Conservation (phyloP, 2,888 invertebrate genomes). For the Cryptophagus acutangulus region DNA sequence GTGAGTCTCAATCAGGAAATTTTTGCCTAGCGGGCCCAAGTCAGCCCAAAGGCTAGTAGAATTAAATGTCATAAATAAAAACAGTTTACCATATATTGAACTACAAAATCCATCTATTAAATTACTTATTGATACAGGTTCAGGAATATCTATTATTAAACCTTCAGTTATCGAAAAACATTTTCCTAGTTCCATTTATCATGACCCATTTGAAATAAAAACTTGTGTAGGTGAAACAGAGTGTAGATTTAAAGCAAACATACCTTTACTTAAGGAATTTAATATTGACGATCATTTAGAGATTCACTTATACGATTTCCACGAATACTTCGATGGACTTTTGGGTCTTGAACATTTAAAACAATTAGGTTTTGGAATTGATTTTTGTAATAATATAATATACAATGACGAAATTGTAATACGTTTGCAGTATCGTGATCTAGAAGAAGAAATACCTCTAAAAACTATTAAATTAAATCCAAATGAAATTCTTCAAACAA, state of each 20-base stretch:
- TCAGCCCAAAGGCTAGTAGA: neutral
- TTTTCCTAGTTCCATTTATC: slow-evolving; percentile 11
- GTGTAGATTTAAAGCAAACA: slow-evolving; percentile 12
- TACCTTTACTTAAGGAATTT: slow-evolving; percentile 11
- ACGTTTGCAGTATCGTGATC: slow-evolving; percentile 7
- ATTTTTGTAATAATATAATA: slow-evolving; percentile 13
- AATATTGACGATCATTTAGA: slow-evolving; percentile 1
- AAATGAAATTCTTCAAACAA: no score
- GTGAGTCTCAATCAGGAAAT: no score
- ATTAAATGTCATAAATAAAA: slow-evolving; percentile 9
- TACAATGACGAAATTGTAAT: slow-evolving; percentile 9
- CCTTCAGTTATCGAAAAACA: slow-evolving; percentile 15
- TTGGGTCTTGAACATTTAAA: slow-evolving; percentile 13
- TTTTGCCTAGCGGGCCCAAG: neutral
- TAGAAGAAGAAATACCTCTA: no score
- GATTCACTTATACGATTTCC: slow-evolving; percentile 14
- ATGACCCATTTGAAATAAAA: slow-evolving; percentile 10
- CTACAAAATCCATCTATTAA: slow-evolving; percentile 11
- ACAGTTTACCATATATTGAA: slow-evolving; percentile 15
- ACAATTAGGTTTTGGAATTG: slow-evolving; percentile 10
- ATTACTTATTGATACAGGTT: slow-evolving; percentile 19
- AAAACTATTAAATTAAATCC: neutral
- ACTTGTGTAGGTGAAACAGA: slow-evolving; percentile 14
- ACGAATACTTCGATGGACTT: slow-evolving; percentile 19
- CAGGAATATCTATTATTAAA: slow-evolving; percentile 12